These are phyloP conservation scores for Poeciliopsis prolifica DNA, from an alignment of 2,113 vertebrate species.

Conservation along the genomic window DNA sequence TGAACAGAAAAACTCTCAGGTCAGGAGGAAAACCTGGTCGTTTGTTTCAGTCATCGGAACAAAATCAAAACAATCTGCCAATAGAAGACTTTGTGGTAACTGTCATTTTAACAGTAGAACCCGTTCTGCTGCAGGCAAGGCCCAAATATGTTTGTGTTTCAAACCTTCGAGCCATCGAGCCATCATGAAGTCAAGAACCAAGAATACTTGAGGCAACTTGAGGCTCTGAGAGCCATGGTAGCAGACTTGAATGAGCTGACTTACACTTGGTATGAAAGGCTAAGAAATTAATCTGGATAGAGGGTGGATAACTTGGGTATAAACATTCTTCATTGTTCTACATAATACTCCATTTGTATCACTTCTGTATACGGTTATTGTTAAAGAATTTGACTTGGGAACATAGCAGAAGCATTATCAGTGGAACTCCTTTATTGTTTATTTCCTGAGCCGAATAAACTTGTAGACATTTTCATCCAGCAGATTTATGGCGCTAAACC, in stretches of 20 bases:
- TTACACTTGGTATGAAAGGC: not conserved
- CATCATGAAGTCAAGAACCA: not conserved
- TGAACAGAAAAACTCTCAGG: too few relatives aligned
- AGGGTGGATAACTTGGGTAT: not conserved
- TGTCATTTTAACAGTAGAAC: too few relatives aligned
- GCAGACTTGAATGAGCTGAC: not conserved
- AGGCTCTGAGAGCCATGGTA: not conserved
- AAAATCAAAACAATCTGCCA: too few relatives aligned
- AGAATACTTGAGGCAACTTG: not conserved
- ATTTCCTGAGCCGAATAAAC: conserved; percentile 57
- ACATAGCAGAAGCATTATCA: conserved; percentile 15
- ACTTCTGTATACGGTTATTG: conserved; percentile 2
- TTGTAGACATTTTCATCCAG: conserved; percentile 42
- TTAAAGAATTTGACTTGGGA: conserved; percentile 19
- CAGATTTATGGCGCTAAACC: conserved; percentile 23
- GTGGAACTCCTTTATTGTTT: conserved; percentile 40
- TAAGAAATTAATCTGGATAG: not conserved
- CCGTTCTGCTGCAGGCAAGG: too few relatives aligned
- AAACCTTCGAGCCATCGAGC: not conserved
- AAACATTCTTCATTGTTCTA: not conserved
- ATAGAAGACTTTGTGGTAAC: too few relatives aligned
- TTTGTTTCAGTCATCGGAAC: too few relatives aligned
- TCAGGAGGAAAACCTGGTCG: too few relatives aligned
- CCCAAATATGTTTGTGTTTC: too few relatives aligned
- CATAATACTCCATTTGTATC: conserved; percentile 4